Conservation (phyloP, 2,797 vertebrate species). For the Fratercula arctica region DNA sequence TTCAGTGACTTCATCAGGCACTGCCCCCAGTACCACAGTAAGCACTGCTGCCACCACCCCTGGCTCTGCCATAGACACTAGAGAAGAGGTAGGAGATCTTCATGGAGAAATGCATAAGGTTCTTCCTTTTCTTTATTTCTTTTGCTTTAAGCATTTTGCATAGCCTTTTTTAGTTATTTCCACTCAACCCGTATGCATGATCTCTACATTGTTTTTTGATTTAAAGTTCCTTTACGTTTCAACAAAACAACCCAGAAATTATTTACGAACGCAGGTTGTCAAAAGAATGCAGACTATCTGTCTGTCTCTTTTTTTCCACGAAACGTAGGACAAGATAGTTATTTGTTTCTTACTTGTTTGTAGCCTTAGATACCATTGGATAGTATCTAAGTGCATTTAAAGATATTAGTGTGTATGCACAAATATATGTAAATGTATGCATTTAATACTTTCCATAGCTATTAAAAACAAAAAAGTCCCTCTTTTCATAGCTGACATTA, state of each 20-base stretch:
- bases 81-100: conserved; percentile 98
- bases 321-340: conserved; percentile 15
- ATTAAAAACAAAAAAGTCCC: conserved; percentile 12
- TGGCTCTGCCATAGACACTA: conserved; percentile 98
- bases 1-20: conserved; percentile 98
- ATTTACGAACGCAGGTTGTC: conserved; percentile 20
- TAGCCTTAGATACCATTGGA: conserved; percentile 46
- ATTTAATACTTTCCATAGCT: background rate
- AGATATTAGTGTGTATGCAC: background rate
- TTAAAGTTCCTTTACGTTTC: conserved; percentile 59
- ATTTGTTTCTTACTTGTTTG: conserved; percentile 15
- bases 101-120: conserved; percentile 90
- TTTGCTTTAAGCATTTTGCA: conserved; percentile 82
- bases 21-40: conserved; percentile 97
- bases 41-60: conserved; percentile 99
- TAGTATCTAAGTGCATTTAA: conserved; percentile 56
- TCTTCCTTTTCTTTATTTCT: conserved; percentile 86
- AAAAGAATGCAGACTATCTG: conserved; percentile 29
- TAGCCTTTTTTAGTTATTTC: conserved; percentile 76
- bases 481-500: conserved; percentile 17
- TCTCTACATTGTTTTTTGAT: conserved; percentile 59
- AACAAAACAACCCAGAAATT: conserved; percentile 36
- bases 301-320: conserved; percentile 59
- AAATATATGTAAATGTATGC: background rate
- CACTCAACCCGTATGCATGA: conserved; percentile 64